Conservation (phyloP, 1,140 invertebrate genomes). For the Pseudomyrmex sp. region DNA sequence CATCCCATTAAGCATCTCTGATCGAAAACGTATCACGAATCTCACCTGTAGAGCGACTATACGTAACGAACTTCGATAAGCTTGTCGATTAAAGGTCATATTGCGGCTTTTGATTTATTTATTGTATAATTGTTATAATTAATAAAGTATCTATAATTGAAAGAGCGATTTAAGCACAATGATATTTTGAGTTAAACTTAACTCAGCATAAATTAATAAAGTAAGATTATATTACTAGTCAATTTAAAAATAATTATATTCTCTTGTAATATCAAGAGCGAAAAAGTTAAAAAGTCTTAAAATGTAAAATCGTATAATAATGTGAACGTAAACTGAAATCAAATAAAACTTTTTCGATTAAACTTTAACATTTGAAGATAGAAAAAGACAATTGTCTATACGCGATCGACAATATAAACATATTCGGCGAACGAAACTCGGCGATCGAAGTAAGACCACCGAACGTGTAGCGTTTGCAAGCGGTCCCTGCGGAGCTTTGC, state of each 20-base stretch:
- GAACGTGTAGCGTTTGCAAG: neutral
- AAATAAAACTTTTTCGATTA: too few species aligned
- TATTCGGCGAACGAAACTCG: neutral
- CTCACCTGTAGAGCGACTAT: constrained; percentile 45
- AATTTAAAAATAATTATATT: too few species aligned
- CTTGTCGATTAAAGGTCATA: neutral
- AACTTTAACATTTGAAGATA: neutral
- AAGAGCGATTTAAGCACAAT: too few species aligned
- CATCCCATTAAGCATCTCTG: constrained; percentile 66
- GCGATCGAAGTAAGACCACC: constrained; percentile 13
- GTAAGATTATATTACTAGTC: too few species aligned
- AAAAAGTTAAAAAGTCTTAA: too few species aligned
- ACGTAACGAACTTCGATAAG: neutral
- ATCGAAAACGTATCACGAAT: constrained; percentile 72
- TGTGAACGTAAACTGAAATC: too few species aligned
- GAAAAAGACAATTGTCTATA: neutral
- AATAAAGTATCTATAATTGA: too few species aligned
- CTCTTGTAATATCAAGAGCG: too few species aligned
- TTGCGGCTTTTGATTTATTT: neutral
- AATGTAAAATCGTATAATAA: too few species aligned
- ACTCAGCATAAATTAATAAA: too few species aligned
- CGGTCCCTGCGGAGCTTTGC: constrained; percentile 42
- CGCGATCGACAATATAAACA: neutral
- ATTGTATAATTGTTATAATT: too few species aligned
- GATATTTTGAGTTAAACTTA: too few species aligned